Base-by-base conservation (phyloP, 2,797 vertebrate species). In the Moxostoma hubbsi region DNA sequence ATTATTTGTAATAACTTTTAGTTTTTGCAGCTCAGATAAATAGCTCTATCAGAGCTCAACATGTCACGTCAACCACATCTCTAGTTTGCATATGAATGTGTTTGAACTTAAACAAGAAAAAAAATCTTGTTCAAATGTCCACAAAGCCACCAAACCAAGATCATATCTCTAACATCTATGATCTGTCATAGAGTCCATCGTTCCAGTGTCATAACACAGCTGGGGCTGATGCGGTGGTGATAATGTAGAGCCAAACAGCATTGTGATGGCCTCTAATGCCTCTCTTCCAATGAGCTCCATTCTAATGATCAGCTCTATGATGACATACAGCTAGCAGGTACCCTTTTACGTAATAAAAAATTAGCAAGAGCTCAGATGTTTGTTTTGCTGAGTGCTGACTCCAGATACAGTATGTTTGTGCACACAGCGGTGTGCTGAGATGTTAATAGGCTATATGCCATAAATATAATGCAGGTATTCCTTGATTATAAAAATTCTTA, bases 211-310 rank as follows among this genome's bases (percentile, higher is more conserved):
- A 13, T 24, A 62, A 69, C 49, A 16, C 9, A 78, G 62, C 51
- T 49, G 9, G 36, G 63, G 43, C 58, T 66, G 54, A 59, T 59
- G 54, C 18, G 57, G 6, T 57, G 73, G 53, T 6, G 36, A n/a
- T 55, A 75, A 65, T 64, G 49, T 64, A 74, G 47, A 74, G 11
- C 18, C 58, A 63, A 54, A 75, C 51, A 49, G 43, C 13, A 55
- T 16, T 6, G 3, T 50, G 54, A 58, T 67, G 45, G 54, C 54
- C 8, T 55, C 46, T 67, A 76, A 67, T 67, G 36, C 45, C 12
- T 50, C 74, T 50, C 54, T 24, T 68, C 64, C 59, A 54, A 67
- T 66, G 63, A 76, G 63, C 66, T 54, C 18, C 15, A 67, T 49
- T 47, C 47, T 74, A 43, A 45, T 63, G 71, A 73, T 36, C 71